Evolutionary conservation across 2,797 vertebrate genomes (phyloP).

Genomic region (Apogon hyalosoma): DNA sequence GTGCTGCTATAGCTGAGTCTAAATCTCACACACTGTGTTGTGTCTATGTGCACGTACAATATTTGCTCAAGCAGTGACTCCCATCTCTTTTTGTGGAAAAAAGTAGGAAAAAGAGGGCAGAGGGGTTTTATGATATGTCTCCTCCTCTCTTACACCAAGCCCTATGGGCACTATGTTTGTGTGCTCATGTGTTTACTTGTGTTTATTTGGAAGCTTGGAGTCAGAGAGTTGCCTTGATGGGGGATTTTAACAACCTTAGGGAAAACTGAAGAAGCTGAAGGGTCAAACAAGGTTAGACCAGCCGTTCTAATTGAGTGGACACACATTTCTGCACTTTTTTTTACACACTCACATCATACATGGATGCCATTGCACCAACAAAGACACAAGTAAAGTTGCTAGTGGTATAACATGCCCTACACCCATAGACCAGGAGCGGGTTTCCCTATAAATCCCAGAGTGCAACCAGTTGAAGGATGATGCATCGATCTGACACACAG

Average conservation of each 20-base stretch:
- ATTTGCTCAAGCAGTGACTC: constrained; percentile 22
- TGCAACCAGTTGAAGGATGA: constrained; percentile 71
- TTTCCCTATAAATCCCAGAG: constrained; percentile 57
- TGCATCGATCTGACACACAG: constrained; percentile 72
- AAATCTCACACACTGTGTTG: constrained; percentile 39
- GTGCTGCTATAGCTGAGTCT: constrained; percentile 22
- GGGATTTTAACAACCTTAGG: constrained; percentile 53
- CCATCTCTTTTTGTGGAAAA: constrained; percentile 6
- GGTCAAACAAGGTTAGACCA: constrained; percentile 60
- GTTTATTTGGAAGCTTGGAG: constrained; percentile 50
- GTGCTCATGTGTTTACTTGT: constrained; percentile 49
- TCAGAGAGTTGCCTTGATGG: constrained; percentile 49
- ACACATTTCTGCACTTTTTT: constrained; percentile 39
- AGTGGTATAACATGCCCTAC: constrained; percentile 28
- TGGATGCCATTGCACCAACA: constrained; percentile 33
- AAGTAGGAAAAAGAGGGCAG: constrained; percentile 4
- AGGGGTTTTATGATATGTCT: constrained; percentile 28
- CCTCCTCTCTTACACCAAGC: constrained; percentile 21
- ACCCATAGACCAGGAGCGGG: constrained; percentile 14
- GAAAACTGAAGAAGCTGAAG: constrained; percentile 47
- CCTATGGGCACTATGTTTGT: constrained; percentile 31
- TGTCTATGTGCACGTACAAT: constrained; percentile 19
- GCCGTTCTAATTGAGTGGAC: constrained; percentile 45
- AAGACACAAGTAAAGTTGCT: constrained; percentile 26
- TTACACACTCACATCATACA: constrained; percentile 31